A percentile compares a stretch with the other conserved stretches of the same genome.
These are phyloP conservation scores for Hipparchia semele DNA, from an alignment of 2,888 invertebrate species.

Conservation along the genomic window DNA sequence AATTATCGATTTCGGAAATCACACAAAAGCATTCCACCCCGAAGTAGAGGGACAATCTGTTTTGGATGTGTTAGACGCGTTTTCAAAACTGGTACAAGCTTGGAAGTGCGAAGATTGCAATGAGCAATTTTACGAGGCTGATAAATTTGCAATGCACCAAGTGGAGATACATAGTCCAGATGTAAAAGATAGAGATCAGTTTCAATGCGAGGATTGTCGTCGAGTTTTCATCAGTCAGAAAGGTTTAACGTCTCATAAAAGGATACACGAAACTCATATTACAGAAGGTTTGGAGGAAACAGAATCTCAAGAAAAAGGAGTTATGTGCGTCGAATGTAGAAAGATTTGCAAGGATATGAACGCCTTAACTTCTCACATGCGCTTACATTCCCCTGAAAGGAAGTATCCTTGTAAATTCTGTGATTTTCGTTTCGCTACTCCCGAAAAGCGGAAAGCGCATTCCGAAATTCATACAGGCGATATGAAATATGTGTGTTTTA, in stretches of 20 bases:
- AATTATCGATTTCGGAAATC: conserved; percentile 70
- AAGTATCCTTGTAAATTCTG: conserved; percentile 76
- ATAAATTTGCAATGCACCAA: conserved; percentile 71
- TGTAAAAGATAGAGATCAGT: conserved; percentile 61
- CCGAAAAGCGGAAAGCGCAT: conserved; percentile 68
- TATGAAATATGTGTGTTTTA: conserved; percentile 77
- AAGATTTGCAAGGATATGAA: conserved; percentile 72
- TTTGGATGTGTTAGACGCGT: conserved; percentile 70
- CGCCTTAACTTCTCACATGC: conserved; percentile 69
- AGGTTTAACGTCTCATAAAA: conserved; percentile 67
- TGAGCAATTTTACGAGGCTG: conserved; percentile 71
- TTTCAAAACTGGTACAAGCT: conserved; percentile 69
- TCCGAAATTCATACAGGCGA: conserved; percentile 73
- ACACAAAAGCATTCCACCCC: conserved; percentile 68
- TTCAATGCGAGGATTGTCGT: conserved; percentile 71
- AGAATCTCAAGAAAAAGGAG: conserved; percentile 57
- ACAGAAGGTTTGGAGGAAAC: conserved; percentile 55
- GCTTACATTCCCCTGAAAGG: conserved; percentile 68
- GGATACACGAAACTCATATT: conserved; percentile 61
- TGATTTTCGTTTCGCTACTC: conserved; percentile 73
- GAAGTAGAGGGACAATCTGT: conserved; percentile 70
- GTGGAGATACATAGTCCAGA: conserved; percentile 69
- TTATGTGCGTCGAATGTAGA: conserved; percentile 73
- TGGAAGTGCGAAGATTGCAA: conserved; percentile 79
- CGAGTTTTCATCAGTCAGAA: conserved; percentile 71